Conservation (phyloP, 2,113 vertebrate genomes). For the Bubo bubo region DNA sequence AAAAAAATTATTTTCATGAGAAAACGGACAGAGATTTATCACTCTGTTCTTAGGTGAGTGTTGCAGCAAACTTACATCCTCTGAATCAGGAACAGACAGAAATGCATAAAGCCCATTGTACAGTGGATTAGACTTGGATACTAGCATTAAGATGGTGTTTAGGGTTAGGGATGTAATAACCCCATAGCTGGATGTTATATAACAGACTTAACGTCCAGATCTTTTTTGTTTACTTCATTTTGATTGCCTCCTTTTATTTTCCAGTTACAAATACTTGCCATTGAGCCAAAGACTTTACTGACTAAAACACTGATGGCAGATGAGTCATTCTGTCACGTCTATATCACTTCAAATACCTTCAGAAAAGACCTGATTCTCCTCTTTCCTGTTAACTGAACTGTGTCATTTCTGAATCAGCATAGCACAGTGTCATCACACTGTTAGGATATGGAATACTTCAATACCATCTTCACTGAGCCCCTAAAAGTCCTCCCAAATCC, state of each 20-base stretch:
- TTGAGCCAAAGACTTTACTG: conserved; percentile 54
- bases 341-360: not conserved
- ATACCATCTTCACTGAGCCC: not conserved
- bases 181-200: not conserved
- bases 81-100: not conserved
- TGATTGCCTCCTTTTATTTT: not conserved
- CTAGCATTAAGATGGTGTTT: not conserved
- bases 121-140: not conserved
- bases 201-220: not conserved
- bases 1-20: not conserved
- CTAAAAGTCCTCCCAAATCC: not conserved
- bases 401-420: conserved; percentile 39
- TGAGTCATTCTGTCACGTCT: conserved; percentile 21
- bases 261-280: conserved; percentile 19
- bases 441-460: not conserved
- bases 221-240: not conserved
- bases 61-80: not conserved
- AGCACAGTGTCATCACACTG: not conserved
- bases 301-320: not conserved
- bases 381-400: conserved; percentile 6
- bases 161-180: not conserved
- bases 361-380: conserved; percentile 9
- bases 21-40: not conserved
- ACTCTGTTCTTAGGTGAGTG: not conserved
- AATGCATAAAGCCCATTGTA: not conserved